A percentile compares a stretch with the other conserved stretches of the same genome.
Conservation (phyloP, 1,140 invertebrate species). For the Conus betulinus region DNA sequence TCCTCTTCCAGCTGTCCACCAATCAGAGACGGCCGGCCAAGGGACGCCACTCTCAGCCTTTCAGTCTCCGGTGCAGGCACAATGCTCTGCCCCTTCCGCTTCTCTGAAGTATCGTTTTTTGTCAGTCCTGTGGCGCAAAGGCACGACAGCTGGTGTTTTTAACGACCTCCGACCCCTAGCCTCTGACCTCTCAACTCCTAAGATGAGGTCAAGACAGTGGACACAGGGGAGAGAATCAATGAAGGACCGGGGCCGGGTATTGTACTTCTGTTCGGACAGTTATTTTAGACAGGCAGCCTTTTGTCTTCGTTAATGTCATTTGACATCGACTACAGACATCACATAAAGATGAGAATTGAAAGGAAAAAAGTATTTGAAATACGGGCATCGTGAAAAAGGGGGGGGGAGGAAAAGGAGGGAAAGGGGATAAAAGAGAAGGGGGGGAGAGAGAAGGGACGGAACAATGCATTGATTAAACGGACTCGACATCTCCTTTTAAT, state of each 20-base stretch:
- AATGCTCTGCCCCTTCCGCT: conserved; percentile 1
- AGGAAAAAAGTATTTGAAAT: no score
- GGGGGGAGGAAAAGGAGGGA: no score
- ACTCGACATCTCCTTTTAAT: no score
- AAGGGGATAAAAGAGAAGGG: not conserved
- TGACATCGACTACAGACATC: not conserved
- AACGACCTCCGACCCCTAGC: conserved; percentile 22
- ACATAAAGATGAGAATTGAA: not conserved
- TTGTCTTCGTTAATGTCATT: not conserved
- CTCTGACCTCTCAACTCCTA: conserved; percentile 20
- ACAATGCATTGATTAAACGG: no score
- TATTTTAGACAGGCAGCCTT: not conserved
- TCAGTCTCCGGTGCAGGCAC: not conserved
- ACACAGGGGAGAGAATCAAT: not conserved
- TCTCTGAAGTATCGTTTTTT: conserved; percentile 22
- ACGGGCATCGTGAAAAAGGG: no score
- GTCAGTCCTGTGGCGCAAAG: not conserved
- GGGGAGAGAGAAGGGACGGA: not conserved
- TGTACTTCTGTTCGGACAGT: no score
- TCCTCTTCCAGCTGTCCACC: conserved; percentile 12
- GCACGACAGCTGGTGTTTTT: conserved; percentile 31
- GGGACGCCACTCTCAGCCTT: conserved; percentile 1
- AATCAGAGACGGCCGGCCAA: conserved; percentile 4
- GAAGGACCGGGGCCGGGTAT: not conserved
- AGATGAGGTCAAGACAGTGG: conserved; percentile 25